Base-by-base conservation (phyloP, 1,140 invertebrate species). In the Drosophila ananassae region DNA sequence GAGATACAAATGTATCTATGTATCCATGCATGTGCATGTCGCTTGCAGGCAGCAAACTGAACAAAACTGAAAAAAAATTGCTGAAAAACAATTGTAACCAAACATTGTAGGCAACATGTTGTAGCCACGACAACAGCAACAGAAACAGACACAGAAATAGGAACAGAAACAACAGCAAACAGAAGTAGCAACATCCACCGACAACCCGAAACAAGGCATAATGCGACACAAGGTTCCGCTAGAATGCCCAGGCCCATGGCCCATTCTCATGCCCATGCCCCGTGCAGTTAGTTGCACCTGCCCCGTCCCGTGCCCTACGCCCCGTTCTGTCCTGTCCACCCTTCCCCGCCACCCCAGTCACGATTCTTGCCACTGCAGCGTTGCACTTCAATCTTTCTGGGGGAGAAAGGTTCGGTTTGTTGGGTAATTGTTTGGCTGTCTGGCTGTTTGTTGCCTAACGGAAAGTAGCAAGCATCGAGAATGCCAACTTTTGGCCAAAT, bases 211-310 rank as follows among this genome's bases (percentile, higher is more conserved):
- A 76, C 73, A 76, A 75, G 77, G 78, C 82, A 85, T 85, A 85
- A 85, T 85, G 82, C 74, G 81, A 85, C 81, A 85, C 81, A 85
- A 78, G 78, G 81, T 85, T 85, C 81, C 81, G 81, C 81, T 85
- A 85, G 78, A 85, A 61, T 85, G 82, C 74, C 74, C 82, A 51
- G 60, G 60, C 64, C 75, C 55, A 78, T 60, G 62, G 74, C 75
- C 75, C 59, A 82, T 30, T 34, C 61, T 39, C 61, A 77, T 41
- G 24, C 28, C 25, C 54, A 47, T 22, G n/a, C 47, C 44, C 73
- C 41, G 41, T 21, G 41, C 13, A 17, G 12, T 32, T 22, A 3
- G 7, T 39, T 44, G 34, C 34, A 47, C 62, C 54, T 66, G 56
- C 37, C 41, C 63, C 50, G 9, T 30, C 50, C 46, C 61, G 17